Evolutionary conservation across 2,797 vertebrate genomes (phyloP), one percentile per base, ranked within the genome.

Genomic region (Microctenopoma stevenorrisi): DNA sequence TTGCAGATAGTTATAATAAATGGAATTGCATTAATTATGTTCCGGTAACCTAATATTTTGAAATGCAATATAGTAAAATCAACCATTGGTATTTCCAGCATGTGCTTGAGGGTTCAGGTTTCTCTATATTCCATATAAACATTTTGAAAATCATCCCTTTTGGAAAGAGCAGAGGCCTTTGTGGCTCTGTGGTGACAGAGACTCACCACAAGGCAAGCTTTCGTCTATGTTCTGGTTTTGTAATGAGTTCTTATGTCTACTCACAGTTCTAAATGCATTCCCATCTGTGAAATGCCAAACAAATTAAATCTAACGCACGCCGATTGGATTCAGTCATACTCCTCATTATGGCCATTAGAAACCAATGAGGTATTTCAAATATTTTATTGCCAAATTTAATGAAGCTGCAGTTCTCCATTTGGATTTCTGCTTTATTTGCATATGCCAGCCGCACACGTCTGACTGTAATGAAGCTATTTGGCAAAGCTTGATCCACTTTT

Each of bases 361-460:
- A 76, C 86, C 93, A 93, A 93, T 93, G 93, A 94, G 92, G 86
- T 93, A 93, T 93, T 91, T 89, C 89, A 92, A 92, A 92, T 93
- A 92, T 93, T 92, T 93, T 91, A 94, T 92, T 91, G 90, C 84
- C 81, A 92, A 89, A 93, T 93, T 90, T 93, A 94, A 94, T 94
- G 92, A 93, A 93, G 92, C 93, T 85, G 75, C 88, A 86, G 85
- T 83, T 88, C 81, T 87, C 86, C 82, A 85, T 93, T 93, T 91
- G 85, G 81, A 84, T 88, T 84, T 78, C 80, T 81, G 67, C 18
- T 60, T 84, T 84, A 89, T 90, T 88, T 89, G 82, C 86, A 83
- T 86, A 88, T 76, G 76, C 78, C 67, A 82, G 67, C 73, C 84
- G 71, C 67, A 86, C 70, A 35, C n/a, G 53, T 58, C 68, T 72